Percentiles rank a stretch among this genome's conserved stretches.
Conservation (phyloP, 2,113 vertebrate species). For the Oryzias melastigma region DNA sequence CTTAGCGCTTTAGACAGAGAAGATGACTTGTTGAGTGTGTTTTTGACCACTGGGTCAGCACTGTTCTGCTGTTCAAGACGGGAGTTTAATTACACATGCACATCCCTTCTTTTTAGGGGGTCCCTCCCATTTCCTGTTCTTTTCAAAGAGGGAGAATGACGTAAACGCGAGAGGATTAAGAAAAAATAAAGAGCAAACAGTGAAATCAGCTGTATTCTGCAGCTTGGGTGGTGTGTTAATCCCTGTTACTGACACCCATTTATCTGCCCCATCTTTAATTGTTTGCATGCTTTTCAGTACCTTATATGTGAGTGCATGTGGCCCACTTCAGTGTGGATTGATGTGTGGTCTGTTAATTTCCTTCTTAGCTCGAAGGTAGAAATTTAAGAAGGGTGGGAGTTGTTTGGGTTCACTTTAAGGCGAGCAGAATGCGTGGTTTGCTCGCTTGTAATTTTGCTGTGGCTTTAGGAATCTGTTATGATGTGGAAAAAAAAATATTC, state of each 20-base stretch:
- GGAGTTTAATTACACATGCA: constrained; percentile 62
- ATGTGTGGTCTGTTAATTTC: constrained; percentile 74
- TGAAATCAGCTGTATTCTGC: constrained; percentile 37
- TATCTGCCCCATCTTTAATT: constrained; percentile 24
- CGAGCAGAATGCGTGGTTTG: constrained; percentile 24
- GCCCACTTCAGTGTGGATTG: constrained; percentile 34
- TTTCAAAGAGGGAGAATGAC: constrained; percentile 30
- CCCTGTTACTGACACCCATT: constrained; percentile 36
- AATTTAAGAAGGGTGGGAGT: constrained; percentile 47
- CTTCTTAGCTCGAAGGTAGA: constrained; percentile 53
- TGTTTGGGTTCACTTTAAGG: constrained; percentile 68
- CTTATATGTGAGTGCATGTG: constrained; percentile 31
- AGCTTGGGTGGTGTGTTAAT: constrained; percentile 35
- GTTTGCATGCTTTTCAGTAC: constrained; percentile 44
- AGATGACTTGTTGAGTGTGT: neutral
- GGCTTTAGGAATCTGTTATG: constrained; percentile 42
- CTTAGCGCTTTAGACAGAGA: no score
- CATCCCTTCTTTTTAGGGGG: constrained; percentile 29
- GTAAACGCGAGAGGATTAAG: constrained; percentile 48
- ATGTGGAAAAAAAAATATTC: constrained; percentile 7
- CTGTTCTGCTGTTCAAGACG: constrained; percentile 31
- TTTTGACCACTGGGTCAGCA: constrained; percentile 23
- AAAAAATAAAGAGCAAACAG: constrained; percentile 47
- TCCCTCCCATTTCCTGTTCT: constrained; percentile 41
- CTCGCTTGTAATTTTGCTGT: constrained; percentile 46